Percentiles rank a stretch among this genome's conserved stretches.
Evolutionary conservation across 2,113 vertebrate genomes (phyloP).

Genomic region (Chloropsis hardwickii): DNA sequence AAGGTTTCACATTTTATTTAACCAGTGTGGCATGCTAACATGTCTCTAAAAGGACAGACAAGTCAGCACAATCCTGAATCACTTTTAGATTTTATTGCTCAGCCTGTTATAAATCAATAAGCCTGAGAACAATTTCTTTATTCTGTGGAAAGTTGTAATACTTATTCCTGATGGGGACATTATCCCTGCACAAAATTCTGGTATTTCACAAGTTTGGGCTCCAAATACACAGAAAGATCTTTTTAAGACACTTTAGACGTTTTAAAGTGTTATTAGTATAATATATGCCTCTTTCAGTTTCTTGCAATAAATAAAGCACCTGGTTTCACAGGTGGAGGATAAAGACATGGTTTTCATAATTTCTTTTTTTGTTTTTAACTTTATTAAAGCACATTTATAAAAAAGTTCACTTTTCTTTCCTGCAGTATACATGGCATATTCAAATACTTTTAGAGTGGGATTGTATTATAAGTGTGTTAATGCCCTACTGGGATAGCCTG

Average conservation of each 20-base stretch:
- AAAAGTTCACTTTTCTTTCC: not conserved
- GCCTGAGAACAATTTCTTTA: not conserved
- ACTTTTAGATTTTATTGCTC: not conserved
- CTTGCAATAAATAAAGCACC: conserved; percentile 32
- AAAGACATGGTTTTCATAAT: not conserved
- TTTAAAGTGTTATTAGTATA: not conserved
- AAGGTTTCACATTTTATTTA: not conserved
- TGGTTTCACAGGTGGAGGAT: conserved; percentile 26
- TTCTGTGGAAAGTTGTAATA: not conserved
- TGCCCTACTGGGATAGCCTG: not conserved
- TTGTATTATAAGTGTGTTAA: not conserved
- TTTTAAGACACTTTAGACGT: not conserved
- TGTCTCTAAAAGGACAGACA: not conserved
- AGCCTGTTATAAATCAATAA: not conserved
- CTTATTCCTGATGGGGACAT: not conserved
- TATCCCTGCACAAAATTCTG: not conserved
- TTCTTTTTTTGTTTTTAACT: not conserved
- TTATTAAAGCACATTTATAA: not conserved
- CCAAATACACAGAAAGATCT: not conserved
- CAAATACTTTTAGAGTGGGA: not conserved
- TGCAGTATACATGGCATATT: not conserved
- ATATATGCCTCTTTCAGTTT: not conserved
- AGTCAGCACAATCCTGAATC: not conserved
- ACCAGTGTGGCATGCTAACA: not conserved
- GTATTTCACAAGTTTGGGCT: not conserved